Percentiles rank a stretch among this genome's conserved stretches.
phyloP scores from a whole-genome alignment of 2,888 invertebrate genomes.

The Galeopsomyia nigrocyanea region DNA sequence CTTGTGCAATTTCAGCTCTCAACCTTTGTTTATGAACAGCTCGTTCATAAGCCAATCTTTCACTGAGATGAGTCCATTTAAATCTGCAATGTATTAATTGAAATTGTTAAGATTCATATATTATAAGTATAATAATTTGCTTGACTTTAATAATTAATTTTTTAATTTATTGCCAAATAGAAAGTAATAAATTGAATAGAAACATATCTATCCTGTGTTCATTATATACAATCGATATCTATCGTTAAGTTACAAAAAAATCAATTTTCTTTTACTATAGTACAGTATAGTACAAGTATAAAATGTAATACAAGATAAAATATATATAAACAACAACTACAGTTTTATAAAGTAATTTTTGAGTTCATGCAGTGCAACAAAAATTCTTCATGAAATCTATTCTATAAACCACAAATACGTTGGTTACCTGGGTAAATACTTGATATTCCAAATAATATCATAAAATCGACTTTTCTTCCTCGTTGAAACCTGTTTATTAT shows the following conservation, averaged over 20 bases:
- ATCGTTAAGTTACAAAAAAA: no score
- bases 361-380: no score
- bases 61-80: slow-evolving; percentile 96
- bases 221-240: no score
- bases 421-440: slow-evolving; percentile 88
- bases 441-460: slow-evolving; percentile 95
- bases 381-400: no score
- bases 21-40: slow-evolving; percentile 90
- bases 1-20: slow-evolving; percentile 89
- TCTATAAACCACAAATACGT: no score
- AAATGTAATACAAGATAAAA: slow-evolving; percentile 12
- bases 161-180: no score
- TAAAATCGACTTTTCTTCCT: slow-evolving; percentile 89
- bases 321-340: not conserved
- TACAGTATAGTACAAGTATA: not conserved
- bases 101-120: slow-evolving; percentile 14
- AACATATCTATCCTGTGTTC: no score
- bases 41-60: slow-evolving; percentile 92
- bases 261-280: no score
- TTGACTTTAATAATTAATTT: not conserved
- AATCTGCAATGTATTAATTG: slow-evolving; percentile 73
- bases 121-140: not conserved
- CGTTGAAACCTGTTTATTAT: slow-evolving; percentile 88
- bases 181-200: not conserved
- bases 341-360: not conserved